Conservation (phyloP, 1,140 invertebrate species). For the Neelides sp. region DNA sequence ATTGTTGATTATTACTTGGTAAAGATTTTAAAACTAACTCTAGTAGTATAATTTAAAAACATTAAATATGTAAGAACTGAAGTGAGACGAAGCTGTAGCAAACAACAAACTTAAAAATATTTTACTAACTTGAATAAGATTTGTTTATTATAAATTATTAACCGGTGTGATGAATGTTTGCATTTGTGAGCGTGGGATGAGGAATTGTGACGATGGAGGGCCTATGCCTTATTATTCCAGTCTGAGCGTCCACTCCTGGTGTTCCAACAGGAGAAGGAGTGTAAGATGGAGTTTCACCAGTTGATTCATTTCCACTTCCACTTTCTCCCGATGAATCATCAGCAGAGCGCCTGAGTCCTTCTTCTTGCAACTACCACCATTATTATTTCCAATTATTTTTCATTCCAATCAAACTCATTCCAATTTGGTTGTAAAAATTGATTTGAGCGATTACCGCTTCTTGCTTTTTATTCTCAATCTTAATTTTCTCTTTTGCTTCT, state of each 20-base stretch:
- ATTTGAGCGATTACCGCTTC: neutral
- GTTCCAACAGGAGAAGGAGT: conserved; percentile 19
- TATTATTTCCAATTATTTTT: neutral
- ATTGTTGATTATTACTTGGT: no score
- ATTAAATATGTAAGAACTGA: no score
- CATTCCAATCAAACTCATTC: neutral
- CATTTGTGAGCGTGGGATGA: neutral
- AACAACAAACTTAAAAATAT: no score
- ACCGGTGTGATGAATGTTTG: no score
- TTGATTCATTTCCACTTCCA: conserved; percentile 38
- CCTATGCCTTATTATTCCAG: neutral
- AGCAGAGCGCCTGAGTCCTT: conserved; percentile 38
- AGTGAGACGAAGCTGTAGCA: no score
- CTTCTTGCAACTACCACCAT: neutral
- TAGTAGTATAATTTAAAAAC: no score
- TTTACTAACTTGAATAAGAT: no score
- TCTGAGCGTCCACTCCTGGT: conserved; percentile 12
- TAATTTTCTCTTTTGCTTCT: conserved; percentile 13
- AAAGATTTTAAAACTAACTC: no score
- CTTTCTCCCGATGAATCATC: conserved; percentile 39
- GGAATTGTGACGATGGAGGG: conserved; percentile 13
- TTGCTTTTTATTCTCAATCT: no score
- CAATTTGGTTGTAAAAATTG: neutral
- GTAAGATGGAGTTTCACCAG: conserved; percentile 30
- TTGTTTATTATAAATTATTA: no score